Conservation (phyloP, 2,797 vertebrate genomes). For the Siniperca obscura region DNA sequence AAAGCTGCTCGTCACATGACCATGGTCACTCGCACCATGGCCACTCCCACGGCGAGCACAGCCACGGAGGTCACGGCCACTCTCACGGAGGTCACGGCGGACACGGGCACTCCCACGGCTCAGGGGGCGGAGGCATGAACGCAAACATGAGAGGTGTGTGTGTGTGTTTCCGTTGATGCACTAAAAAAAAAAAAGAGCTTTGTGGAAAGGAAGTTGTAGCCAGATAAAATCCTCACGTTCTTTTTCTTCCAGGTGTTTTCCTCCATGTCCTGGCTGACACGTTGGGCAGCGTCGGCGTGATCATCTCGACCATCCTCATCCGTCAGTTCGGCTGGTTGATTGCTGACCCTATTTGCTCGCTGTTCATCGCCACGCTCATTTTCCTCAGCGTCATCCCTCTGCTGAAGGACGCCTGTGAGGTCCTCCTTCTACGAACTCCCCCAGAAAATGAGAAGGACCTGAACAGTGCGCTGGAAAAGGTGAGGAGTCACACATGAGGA, state of each 20-base stretch:
- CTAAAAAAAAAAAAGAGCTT: background rate
- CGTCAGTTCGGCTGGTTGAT: constrained; percentile 98
- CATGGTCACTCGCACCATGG: constrained; percentile 88
- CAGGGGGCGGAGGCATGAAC: constrained; percentile 92
- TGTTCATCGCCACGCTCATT: constrained; percentile 96
- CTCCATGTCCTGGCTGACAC: constrained; percentile 97
- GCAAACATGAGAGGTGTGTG: constrained; percentile 96
- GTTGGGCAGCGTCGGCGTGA: constrained; percentile 96
- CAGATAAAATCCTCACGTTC: background rate
- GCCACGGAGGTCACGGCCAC: constrained; percentile 87
- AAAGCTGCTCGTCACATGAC: constrained; percentile 84
- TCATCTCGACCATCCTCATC: constrained; percentile 97
- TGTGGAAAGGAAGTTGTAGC: accelerated
- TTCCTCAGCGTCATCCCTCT: constrained; percentile 98
- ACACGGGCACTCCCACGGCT: constrained; percentile 88
- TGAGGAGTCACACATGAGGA: constrained; percentile 56
- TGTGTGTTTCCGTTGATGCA: background rate
- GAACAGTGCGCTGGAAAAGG: constrained; percentile 94
- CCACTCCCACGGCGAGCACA: constrained; percentile 88
- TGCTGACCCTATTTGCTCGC: constrained; percentile 97
- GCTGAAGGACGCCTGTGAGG: constrained; percentile 95
- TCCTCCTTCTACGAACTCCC: constrained; percentile 93
- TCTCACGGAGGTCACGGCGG: constrained; percentile 86
- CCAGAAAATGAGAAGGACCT: constrained; percentile 93
- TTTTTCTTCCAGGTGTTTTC: constrained; percentile 89